Conservation (phyloP, 2,888 invertebrate species). For the Antheraea yamamai region DNA sequence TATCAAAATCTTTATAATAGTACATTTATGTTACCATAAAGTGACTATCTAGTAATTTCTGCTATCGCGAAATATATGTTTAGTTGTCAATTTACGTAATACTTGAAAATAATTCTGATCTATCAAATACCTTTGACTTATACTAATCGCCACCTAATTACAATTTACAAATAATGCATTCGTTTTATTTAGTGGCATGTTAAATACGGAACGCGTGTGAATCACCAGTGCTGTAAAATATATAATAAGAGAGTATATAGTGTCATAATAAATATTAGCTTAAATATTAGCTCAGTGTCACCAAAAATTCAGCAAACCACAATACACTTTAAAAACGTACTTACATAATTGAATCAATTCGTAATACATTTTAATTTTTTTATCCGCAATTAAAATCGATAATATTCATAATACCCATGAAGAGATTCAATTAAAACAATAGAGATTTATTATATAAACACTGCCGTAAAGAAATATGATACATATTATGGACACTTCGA, state of each 20-base stretch:
- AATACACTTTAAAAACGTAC: neutral
- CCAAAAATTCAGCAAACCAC: neutral
- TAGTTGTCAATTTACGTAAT: neutral
- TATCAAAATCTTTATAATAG: too few species aligned
- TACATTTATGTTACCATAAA: too few species aligned
- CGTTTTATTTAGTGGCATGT: too few species aligned
- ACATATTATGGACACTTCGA: neutral
- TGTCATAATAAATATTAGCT: neutral
- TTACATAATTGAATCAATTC: neutral
- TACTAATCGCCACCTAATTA: neutral
- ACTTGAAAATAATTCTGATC: neutral
- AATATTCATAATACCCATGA: too few species aligned
- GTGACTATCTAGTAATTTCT: too few species aligned
- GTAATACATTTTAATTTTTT: neutral
- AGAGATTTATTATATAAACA: too few species aligned
- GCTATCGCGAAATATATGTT: too few species aligned
- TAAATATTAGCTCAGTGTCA: neutral
- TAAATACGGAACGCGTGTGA: neutral
- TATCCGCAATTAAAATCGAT: too few species aligned
- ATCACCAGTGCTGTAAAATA: neutral
- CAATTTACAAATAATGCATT: neutral
- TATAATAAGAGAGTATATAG: neutral
- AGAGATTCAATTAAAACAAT: too few species aligned
- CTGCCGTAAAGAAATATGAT: neutral
- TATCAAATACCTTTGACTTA: neutral